A percentile compares a stretch with the other conserved stretches of the same genome.
Conservation (phyloP, 2,888 invertebrate genomes). For the Xestia sexstrigata region DNA sequence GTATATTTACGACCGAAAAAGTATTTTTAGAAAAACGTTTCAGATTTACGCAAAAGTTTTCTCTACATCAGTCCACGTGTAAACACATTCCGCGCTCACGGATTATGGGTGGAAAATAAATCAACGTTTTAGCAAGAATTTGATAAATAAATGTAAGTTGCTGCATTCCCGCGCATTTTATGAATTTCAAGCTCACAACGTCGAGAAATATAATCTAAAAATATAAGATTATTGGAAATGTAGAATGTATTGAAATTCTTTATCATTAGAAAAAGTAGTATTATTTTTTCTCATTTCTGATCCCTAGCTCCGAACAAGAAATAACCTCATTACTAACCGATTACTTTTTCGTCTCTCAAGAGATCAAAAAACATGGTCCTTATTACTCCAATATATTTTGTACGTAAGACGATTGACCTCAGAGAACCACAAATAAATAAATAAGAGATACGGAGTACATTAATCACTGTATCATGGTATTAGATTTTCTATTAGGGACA, state of each 20-base stretch:
- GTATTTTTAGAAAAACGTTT: not conserved
- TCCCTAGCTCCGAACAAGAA: not conserved
- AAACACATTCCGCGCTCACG: not conserved
- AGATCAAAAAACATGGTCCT: conserved; percentile 14
- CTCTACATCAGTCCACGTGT: not conserved
- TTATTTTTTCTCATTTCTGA: not conserved
- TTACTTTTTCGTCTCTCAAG: conserved; percentile 15
- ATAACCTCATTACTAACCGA: conserved; percentile 32
- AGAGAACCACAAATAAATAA: conserved; percentile 38
- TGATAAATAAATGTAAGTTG: not conserved
- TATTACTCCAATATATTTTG: conserved; percentile 39
- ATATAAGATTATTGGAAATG: not conserved
- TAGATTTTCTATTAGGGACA: conserved; percentile 34
- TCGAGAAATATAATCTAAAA: not conserved
- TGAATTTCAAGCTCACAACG: not conserved
- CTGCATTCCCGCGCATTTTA: not conserved
- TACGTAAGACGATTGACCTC: conserved; percentile 31
- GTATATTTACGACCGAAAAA: not conserved
- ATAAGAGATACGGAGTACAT: conserved; percentile 31
- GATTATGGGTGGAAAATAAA: not conserved
- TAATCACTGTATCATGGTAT: conserved; percentile 35
- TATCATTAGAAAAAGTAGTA: not conserved
- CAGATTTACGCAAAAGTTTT: conserved; percentile 1
- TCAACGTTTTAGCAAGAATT: not conserved
- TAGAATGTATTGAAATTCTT: not conserved